Base-by-base conservation (phyloP, 2,113 vertebrate genomes). In the Nyctereutes procyonoides region DNA sequence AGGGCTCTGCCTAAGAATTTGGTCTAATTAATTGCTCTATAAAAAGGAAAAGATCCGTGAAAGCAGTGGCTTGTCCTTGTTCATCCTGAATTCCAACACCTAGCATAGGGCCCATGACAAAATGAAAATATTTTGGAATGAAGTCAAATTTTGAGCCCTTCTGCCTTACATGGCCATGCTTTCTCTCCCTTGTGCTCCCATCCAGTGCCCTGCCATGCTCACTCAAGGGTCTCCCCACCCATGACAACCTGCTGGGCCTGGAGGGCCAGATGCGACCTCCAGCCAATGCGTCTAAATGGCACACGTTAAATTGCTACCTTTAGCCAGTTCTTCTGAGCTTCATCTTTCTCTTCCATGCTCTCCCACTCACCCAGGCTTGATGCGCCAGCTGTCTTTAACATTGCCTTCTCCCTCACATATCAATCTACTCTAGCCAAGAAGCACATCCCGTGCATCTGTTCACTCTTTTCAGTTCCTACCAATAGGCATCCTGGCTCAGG, bases 121-220 rank as follows among this genome's bases (percentile, higher is more conserved):
- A 43, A 38, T n/a, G 24, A 60, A 85, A 48, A 13, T 22, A 8
- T 43, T 43, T 51, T 19, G 9, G 12, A 87, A 63, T 62, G 38
- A 88, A 48, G 95, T 60, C 30, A 63, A 38, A 32, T 19, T 62
- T 26, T 43, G 58, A 58, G 20, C 28, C 43, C 63, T 35, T 80
- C 14, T 11, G 4, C 15, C n/a, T n/a, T 63, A 43, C 12, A 1
- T 5, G 17, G 10, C 38, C 58, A 15, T 0, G 2, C 6, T 9
- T 53, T 53, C 16, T 28, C 28, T 53, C 9, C 81, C 5, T 15
- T 5, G 5, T 16, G 16, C 26, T 38, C 28, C 51, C 15, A 10
- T 32, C 32, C 38, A 19, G n/a, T 5, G 5, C 56, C 43, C 14
- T 53, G 5, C 20, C 15, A 8, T 4, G n/a, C 28, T 69, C 53